Conservation (phyloP, 2,888 invertebrate species). For the Stegana nigrithorax region DNA sequence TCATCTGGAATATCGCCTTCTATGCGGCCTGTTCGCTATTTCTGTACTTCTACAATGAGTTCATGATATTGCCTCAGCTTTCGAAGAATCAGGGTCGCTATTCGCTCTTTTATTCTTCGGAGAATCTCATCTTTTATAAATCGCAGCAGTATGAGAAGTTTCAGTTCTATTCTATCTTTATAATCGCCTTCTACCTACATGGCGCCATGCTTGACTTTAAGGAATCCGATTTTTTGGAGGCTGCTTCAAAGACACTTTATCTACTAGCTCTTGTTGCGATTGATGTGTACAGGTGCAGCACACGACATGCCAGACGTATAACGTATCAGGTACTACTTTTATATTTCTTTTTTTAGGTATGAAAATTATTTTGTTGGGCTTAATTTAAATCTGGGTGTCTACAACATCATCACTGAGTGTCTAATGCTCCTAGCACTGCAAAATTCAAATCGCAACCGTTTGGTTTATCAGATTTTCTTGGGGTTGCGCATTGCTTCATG, state of each 20-base stretch:
- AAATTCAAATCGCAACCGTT: conserved; percentile 60
- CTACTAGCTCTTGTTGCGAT: conserved; percentile 60
- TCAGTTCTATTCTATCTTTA: conserved; percentile 66
- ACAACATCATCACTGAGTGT: conserved; percentile 65
- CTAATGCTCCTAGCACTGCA: conserved; percentile 63
- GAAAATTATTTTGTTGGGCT: conserved; percentile 68
- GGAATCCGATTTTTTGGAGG: conserved; percentile 64
- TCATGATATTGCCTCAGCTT: conserved; percentile 66
- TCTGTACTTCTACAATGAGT: conserved; percentile 66
- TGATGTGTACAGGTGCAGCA: conserved; percentile 61
- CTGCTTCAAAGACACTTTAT: conserved; percentile 63
- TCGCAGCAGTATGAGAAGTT: conserved; percentile 67
- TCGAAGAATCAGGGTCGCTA: conserved; percentile 65
- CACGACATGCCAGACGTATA: neutral
- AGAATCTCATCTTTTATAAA: conserved; percentile 66
- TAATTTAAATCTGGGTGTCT: conserved; percentile 65
- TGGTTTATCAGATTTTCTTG: conserved; percentile 64
- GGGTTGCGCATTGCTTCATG: conserved; percentile 66
- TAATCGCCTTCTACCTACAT: conserved; percentile 66
- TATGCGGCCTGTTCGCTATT: conserved; percentile 65
- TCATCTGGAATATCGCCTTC: conserved; percentile 67
- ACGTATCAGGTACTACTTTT: neutral
- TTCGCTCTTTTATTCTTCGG: conserved; percentile 66
- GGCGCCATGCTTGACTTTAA: conserved; percentile 65
- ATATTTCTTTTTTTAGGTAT: conserved; percentile 59